Evolutionary conservation across 2,888 invertebrate genomes (phyloP).

Genomic region (Priapulus caudatus): DNA sequence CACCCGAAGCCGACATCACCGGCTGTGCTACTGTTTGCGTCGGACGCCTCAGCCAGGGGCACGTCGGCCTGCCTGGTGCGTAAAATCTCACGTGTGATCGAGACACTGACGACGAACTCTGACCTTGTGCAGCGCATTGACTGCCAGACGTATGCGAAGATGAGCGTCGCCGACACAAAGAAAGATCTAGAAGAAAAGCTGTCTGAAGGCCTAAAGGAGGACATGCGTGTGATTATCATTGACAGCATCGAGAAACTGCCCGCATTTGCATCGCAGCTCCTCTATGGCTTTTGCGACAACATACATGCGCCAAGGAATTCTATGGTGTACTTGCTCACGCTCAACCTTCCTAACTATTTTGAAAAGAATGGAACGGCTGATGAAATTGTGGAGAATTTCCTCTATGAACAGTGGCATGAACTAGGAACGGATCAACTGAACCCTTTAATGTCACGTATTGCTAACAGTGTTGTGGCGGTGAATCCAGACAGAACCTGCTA

Average conservation of each 20-base stretch:
- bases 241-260: neutral
- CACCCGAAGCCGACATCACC: neutral
- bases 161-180: neutral
- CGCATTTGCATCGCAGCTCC: neutral
- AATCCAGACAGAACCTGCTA: neutral
- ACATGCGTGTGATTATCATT: neutral
- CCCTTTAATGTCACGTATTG: neutral
- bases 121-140: neutral
- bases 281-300: neutral
- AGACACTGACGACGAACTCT: too few relatives aligned
- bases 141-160: neutral
- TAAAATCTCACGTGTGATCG: neutral
- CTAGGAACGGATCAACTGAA: neutral
- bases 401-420: neutral
- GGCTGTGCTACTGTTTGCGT: neutral
- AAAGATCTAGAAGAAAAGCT: neutral
- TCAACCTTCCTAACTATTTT: conserved; percentile 1
- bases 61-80: neutral
- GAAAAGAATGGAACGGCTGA: neutral
- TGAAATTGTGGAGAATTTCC: neutral
- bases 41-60: neutral
- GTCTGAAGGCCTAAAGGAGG: neutral
- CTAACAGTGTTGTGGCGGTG: neutral
- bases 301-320: neutral
- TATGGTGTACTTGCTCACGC: neutral